Conservation (phyloP, 1,140 invertebrate genomes). For the Cardiocondyla obscurior region DNA sequence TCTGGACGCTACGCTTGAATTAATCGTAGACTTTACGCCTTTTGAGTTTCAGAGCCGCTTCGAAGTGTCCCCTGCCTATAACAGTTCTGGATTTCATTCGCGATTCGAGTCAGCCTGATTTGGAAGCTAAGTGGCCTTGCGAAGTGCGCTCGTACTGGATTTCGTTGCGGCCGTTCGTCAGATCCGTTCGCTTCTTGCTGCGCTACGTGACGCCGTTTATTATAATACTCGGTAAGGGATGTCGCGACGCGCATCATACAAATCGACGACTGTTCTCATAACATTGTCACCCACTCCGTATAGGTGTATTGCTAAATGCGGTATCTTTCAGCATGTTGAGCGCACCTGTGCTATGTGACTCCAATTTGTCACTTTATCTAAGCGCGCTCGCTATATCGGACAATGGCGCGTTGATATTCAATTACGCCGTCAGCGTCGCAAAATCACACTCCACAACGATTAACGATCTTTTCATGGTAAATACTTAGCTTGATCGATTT, state of each 20-base stretch:
- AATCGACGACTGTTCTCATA: constrained; percentile 28
- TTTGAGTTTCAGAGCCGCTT: constrained; percentile 30
- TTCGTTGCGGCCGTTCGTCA: constrained; percentile 73
- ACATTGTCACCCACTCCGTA: constrained; percentile 34
- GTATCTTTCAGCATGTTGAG: constrained; percentile 74
- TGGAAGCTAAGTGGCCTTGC: constrained; percentile 77
- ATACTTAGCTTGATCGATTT: neutral
- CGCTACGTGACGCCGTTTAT: constrained; percentile 75
- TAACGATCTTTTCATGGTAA: constrained; percentile 78
- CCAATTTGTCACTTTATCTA: constrained; percentile 76
- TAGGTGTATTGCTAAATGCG: constrained; percentile 74
- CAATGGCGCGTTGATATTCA: constrained; percentile 78
- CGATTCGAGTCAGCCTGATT: constrained; percentile 66
- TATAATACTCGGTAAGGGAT: constrained; percentile 74
- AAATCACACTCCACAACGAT: constrained; percentile 70
- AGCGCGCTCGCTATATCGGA: constrained; percentile 78
- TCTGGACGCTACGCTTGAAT: neutral
- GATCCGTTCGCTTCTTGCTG: constrained; percentile 71
- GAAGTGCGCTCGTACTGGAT: constrained; percentile 76
- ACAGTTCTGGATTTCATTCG: constrained; percentile 73
- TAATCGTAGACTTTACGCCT: neutral
- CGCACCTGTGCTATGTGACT: constrained; percentile 69
- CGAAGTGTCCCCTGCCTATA: constrained; percentile 65
- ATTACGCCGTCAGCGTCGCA: constrained; percentile 77
- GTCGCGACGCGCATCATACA: neutral